Conservation (phyloP, 2,888 invertebrate species). For the Parasteatoda lunata region DNA sequence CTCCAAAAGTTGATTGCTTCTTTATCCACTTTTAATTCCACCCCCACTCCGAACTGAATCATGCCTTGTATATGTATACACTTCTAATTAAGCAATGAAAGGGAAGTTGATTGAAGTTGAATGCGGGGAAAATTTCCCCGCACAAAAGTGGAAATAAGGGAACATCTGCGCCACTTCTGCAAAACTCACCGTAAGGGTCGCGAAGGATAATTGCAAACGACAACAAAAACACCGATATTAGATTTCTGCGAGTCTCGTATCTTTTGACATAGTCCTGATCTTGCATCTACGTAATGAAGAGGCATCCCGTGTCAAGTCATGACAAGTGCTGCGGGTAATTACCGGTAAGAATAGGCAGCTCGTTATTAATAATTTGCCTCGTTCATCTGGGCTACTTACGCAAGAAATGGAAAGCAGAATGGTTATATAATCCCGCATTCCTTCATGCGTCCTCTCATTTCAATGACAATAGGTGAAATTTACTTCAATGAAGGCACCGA, state of each 20-base stretch:
- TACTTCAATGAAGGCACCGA: too few relatives aligned
- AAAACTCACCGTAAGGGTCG: background rate
- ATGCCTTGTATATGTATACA: background rate
- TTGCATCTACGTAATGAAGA: background rate
- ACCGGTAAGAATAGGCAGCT: background rate
- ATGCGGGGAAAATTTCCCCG: background rate
- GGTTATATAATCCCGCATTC: too few relatives aligned
- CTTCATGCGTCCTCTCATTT: too few relatives aligned
- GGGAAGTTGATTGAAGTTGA: background rate
- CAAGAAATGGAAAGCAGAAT: too few relatives aligned
- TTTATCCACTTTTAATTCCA: constrained; percentile 8
- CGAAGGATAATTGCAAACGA: constrained; percentile 11
- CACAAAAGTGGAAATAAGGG: constrained; percentile 29
- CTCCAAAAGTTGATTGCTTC: too few relatives aligned
- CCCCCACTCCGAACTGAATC: too few relatives aligned
- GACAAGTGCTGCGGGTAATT: background rate
- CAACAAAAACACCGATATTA: constrained; percentile 37
- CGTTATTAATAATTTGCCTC: background rate
- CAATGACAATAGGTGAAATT: too few relatives aligned
- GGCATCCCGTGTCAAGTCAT: background rate
- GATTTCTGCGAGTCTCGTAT: constrained; percentile 19
- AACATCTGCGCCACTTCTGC: constrained; percentile 18
- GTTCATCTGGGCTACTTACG: too few relatives aligned
- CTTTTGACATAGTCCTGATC: constrained; percentile 1
- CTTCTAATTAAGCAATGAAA: background rate